phyloP scores from a whole-genome alignment of 2,888 invertebrate species.

The Nomada goodeniana region DNA sequence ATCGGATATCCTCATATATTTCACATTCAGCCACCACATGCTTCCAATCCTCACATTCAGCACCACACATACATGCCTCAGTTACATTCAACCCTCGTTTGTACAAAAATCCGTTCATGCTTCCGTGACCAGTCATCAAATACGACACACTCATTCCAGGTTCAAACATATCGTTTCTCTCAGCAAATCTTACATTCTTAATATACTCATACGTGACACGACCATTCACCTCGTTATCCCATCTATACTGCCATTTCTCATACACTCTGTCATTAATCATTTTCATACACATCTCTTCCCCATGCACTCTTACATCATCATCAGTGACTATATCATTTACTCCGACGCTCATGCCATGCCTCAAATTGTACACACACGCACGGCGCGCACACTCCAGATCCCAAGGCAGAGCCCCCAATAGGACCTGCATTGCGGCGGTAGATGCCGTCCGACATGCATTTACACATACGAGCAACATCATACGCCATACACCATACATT shows the following conservation, averaged over 20 bases:
- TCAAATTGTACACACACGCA: not conserved
- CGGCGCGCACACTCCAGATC: not conserved
- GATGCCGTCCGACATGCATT: not conserved
- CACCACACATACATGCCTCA: constrained; percentile 1
- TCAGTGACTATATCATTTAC: not conserved
- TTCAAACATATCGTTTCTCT: not conserved
- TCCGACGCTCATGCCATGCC: not conserved
- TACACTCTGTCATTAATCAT: constrained; percentile 2
- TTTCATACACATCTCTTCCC: no score
- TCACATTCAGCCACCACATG: constrained; percentile 17
- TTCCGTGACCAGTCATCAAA: not conserved
- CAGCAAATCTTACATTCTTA: constrained; percentile 19
- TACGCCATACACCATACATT: not conserved
- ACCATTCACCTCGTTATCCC: constrained; percentile 11
- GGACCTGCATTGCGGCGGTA: not conserved
- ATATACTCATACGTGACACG: constrained; percentile 23
- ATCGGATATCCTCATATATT: not conserved
- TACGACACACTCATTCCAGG: constrained; percentile 5
- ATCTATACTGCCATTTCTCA: constrained; percentile 22
- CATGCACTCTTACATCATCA: no score
- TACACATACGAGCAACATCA: not conserved
- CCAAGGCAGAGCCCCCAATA: not conserved
- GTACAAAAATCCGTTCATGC: constrained; percentile 10
- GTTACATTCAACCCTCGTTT: not conserved
- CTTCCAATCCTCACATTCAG: constrained; percentile 7